phyloP scores from a whole-genome alignment of 1,140 invertebrate species.

The Doryteuthis pealeii region DNA sequence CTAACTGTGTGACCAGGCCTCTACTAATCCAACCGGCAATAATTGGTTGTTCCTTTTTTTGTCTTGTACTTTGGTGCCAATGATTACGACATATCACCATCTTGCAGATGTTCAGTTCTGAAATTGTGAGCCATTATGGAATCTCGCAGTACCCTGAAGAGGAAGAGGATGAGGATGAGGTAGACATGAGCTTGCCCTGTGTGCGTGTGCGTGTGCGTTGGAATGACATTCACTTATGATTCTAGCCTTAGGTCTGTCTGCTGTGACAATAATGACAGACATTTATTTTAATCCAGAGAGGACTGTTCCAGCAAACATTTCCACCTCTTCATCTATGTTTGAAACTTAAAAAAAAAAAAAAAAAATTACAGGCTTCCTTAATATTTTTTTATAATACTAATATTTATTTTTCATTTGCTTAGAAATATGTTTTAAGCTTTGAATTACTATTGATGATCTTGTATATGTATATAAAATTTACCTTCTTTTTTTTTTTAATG shows the following conservation, averaged over 20 bases:
- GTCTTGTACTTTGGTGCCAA: neutral
- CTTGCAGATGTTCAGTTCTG: slow-evolving; percentile 83
- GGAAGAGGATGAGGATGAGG: slow-evolving; percentile 46
- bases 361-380: too few species aligned
- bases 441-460: too few species aligned
- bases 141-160: slow-evolving; percentile 60
- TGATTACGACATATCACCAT: slow-evolving; percentile 17
- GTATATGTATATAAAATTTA: too few species aligned
- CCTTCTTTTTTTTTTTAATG: too few species aligned
- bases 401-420: too few species aligned
- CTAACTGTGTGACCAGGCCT: too few species aligned
- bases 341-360: too few species aligned
- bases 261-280: neutral
- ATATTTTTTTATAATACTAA: too few species aligned
- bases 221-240: neutral
- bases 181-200: slow-evolving; percentile 18
- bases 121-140: slow-evolving; percentile 89
- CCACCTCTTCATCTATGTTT: too few species aligned
- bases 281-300: neutral
- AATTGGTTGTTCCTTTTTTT: too few species aligned
- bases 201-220: slow-evolving; percentile 5
- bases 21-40: too few species aligned
- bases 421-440: too few species aligned
- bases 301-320: neutral
- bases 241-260: slow-evolving; percentile 7